Evolutionary conservation across 2,797 vertebrate genomes (phyloP).

Genomic region (Neomorphus geoffroyi): DNA sequence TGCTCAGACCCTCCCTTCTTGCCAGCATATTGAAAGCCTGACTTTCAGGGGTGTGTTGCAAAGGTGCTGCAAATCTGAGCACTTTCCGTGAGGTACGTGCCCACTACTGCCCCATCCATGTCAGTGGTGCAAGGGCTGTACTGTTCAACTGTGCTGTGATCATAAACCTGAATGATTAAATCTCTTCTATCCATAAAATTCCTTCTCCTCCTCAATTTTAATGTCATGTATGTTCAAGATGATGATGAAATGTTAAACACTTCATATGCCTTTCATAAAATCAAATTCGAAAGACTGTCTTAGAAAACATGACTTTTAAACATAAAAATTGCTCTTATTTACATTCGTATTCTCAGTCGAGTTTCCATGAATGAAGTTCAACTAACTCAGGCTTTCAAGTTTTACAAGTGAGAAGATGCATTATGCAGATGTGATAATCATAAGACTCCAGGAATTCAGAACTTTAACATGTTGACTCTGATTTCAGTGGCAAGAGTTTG

Average conservation of each 20-base stretch:
- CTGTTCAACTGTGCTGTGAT: background rate
- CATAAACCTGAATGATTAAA: background rate
- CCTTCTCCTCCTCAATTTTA: background rate
- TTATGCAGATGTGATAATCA: background rate
- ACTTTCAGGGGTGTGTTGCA: background rate
- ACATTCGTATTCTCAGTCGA: background rate
- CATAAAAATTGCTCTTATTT: background rate
- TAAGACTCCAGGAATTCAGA: background rate
- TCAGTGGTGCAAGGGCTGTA: background rate
- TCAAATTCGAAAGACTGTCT: background rate
- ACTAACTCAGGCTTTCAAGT: background rate
- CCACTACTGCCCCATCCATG: rapidly evolving
- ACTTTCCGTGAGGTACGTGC: no score
- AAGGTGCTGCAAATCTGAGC: background rate
- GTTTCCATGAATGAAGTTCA: background rate
- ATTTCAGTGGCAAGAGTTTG: background rate
- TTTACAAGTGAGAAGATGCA: background rate
- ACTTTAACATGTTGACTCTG: background rate
- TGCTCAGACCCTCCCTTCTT: background rate
- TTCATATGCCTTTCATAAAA: background rate
- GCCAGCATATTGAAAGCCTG: background rate
- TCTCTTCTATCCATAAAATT: background rate
- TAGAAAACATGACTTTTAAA: background rate
- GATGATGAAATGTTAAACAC: background rate
- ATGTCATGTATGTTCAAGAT: background rate